These are phyloP conservation scores for Lethenteron reissneri DNA, from an alignment of 2,113 vertebrate genomes.

Conservation along the genomic window DNA sequence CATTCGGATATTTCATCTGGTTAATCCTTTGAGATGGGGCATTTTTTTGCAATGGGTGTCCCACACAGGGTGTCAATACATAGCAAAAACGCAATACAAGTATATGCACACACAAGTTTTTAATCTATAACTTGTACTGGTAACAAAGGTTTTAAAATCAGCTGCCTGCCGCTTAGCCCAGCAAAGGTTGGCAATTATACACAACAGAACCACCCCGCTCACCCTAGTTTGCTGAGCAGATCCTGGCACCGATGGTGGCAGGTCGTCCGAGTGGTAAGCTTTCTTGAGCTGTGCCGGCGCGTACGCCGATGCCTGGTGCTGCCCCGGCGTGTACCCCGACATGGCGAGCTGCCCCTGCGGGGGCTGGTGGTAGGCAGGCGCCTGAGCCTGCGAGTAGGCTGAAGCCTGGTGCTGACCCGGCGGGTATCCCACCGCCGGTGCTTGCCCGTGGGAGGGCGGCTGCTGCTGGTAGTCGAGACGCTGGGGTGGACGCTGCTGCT, in stretches of 20 bases:
- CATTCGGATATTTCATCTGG: too few species aligned
- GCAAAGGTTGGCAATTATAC: too few species aligned
- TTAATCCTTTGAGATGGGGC: too few species aligned
- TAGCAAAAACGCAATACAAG: not conserved
- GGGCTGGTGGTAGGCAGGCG: not conserved
- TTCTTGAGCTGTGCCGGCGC: not conserved
- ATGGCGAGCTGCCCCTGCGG: not conserved
- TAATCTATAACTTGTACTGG: not conserved
- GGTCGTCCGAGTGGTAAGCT: not conserved
- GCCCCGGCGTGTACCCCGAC: not conserved
- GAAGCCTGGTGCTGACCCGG: conserved; percentile 4
- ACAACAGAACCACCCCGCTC: too few species aligned
- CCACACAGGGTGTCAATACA: too few species aligned
- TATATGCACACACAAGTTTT: not conserved
- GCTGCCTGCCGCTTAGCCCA: too few species aligned
- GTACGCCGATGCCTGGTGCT: conserved; percentile 3
- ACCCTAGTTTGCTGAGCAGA: too few species aligned
- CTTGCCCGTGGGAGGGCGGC: not conserved
- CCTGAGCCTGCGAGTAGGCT: not conserved
- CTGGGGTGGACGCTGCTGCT: not conserved
- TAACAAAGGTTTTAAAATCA: too few species aligned
- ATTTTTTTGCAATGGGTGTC: too few species aligned
- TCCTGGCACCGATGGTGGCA: not conserved
- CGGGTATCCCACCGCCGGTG: not conserved
- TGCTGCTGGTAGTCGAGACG: not conserved